Conservation (phyloP, 2,797 vertebrate species). For the Chelidonichthys spinosus region DNA sequence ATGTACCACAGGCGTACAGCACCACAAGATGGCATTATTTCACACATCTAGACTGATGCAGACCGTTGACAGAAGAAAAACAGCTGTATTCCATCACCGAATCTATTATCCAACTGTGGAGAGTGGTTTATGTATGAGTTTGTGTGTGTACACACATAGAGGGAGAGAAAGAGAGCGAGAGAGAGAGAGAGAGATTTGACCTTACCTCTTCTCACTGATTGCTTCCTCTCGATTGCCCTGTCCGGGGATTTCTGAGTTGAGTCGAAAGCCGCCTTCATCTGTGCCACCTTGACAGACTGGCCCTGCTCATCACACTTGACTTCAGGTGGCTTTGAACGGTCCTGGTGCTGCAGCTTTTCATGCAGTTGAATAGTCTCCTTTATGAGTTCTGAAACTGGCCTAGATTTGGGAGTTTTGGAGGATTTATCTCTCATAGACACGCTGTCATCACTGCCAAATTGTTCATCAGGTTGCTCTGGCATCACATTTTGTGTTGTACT, state of each 20-base stretch:
- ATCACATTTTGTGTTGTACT: conserved; percentile 31
- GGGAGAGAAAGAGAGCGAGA: background rate
- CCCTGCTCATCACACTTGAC: conserved; percentile 77
- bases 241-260: conserved; percentile 79
- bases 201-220: conserved; percentile 85
- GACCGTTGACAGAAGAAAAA: conserved; percentile 31
- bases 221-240: conserved; percentile 79
- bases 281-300: conserved; percentile 83
- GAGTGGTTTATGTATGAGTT: no score
- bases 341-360: conserved; percentile 82
- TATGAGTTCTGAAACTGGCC: conserved; percentile 84
- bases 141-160: no score
- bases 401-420: conserved; percentile 63
- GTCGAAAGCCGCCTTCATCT: conserved; percentile 87
- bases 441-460: conserved; percentile 29
- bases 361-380: conserved; percentile 84
- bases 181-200: background rate
- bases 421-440: conserved; percentile 57
- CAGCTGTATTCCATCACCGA: conserved; percentile 53
- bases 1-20: conserved; percentile 39
- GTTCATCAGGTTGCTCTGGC: conserved; percentile 44
- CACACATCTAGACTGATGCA: conserved; percentile 39
- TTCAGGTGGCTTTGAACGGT: conserved; percentile 77
- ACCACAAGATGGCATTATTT: conserved; percentile 84
- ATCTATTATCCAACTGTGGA: no score